Percentiles rank a stretch among this genome's conserved stretches.
Conservation (phyloP, 2,797 vertebrate species). For the Helarctos malayanus region DNA sequence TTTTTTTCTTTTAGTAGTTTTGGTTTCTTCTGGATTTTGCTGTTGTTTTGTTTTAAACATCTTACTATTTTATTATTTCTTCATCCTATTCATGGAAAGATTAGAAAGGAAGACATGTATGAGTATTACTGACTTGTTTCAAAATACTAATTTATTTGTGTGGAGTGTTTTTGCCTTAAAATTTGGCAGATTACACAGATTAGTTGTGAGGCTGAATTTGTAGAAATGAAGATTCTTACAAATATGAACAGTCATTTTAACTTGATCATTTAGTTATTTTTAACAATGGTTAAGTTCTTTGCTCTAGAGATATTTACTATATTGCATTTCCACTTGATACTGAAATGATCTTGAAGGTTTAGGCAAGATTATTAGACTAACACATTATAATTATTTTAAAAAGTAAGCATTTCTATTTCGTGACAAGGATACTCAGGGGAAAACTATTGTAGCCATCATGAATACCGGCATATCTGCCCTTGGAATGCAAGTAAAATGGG, state of each 20-base stretch:
- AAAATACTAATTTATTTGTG: neutral
- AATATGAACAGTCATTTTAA: neutral
- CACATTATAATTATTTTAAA: neutral
- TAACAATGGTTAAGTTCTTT: conserved; percentile 22
- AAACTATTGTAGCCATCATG: neutral
- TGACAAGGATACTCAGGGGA: neutral
- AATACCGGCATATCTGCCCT: neutral
- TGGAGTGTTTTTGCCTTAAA: conserved; percentile 44
- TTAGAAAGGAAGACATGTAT: neutral
- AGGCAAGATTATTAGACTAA: neutral
- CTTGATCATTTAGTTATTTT: neutral
- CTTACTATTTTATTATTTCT: neutral
- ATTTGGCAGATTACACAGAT: neutral
- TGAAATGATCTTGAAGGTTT: conserved; percentile 14
- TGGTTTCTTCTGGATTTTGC: conserved; percentile 32
- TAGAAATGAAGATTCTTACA: conserved; percentile 35
- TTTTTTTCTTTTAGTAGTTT: conserved; percentile 59
- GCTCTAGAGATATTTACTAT: neutral
- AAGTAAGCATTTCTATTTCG: neutral
- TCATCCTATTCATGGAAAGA: neutral
- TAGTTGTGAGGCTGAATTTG: neutral
- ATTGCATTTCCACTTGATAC: neutral
- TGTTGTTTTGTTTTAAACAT: conserved; percentile 23
- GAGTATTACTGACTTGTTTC: neutral
- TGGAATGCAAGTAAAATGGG: conserved; percentile 36